Conservation (phyloP, 1,140 invertebrate genomes). For the Lepidurus arcticus region DNA sequence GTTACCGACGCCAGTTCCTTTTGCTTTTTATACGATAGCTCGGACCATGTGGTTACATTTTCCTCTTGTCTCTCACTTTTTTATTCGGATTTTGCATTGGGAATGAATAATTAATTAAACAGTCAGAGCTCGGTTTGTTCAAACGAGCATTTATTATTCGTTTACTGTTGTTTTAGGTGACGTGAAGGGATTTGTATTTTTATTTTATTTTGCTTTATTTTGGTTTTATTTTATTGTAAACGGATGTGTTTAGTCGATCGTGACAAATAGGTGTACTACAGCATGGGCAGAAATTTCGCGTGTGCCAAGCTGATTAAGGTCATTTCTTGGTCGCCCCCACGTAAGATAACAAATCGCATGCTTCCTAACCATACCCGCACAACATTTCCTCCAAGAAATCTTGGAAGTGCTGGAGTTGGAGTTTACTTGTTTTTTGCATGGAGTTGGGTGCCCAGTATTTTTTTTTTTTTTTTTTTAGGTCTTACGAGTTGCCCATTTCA, state of each 20-base stretch:
- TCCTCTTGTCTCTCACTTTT: neutral
- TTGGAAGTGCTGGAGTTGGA: neutral
- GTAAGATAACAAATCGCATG: too few relatives aligned
- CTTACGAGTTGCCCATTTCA: neutral
- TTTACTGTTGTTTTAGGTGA: too few relatives aligned
- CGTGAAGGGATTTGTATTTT: too few relatives aligned
- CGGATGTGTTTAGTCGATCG: neutral
- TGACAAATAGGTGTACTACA: too few relatives aligned
- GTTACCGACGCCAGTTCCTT: neutral
- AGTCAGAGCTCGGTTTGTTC: neutral
- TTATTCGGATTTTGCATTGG: too few relatives aligned
- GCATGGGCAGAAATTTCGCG: too few relatives aligned
- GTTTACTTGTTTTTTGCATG: neutral
- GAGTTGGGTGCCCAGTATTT: neutral
- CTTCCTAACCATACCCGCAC: neutral
- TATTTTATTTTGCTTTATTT: too few relatives aligned
- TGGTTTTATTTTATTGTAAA: neutral
- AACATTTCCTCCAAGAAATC: neutral
- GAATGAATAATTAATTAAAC: slow-evolving; percentile 19
- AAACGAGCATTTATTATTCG: too few relatives aligned
- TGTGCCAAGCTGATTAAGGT: too few relatives aligned
- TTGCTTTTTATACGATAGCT: neutral
- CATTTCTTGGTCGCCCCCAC: too few relatives aligned
- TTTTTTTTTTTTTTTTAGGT: neutral
- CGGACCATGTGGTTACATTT: neutral